phyloP scores from a whole-genome alignment of 1,140 invertebrate genomes.

The Micrasema longulum region DNA sequence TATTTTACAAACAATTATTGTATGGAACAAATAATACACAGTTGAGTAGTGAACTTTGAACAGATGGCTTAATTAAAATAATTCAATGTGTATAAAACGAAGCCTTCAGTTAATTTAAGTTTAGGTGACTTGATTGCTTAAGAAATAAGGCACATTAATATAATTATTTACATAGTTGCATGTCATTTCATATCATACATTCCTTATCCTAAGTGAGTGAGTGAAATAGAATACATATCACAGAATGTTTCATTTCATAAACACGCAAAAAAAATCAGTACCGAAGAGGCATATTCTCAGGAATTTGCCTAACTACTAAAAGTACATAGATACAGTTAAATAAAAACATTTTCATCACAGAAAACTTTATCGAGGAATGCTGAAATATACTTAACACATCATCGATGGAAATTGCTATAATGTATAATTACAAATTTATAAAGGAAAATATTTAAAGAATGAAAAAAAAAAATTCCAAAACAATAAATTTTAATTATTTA shows the following conservation, averaged over 20 bases:
- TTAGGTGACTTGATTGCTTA: conserved; percentile 14
- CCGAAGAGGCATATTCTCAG: conserved; percentile 10
- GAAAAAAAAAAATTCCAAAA: too few relatives aligned
- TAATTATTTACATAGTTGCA: conserved; percentile 37
- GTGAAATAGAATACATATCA: conserved; percentile 52
- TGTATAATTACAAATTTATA: too few relatives aligned
- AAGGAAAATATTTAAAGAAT: too few relatives aligned
- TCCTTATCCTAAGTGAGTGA: conserved; percentile 39
- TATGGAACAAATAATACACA: too few relatives aligned
- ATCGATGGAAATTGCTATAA: too few relatives aligned
- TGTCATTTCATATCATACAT: not conserved
- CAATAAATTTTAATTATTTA: too few relatives aligned
- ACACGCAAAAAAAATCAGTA: conserved; percentile 35
- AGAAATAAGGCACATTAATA: conserved; percentile 20
- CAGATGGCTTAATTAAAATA: too few relatives aligned
- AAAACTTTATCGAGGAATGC: conserved; percentile 26
- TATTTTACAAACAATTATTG: too few relatives aligned
- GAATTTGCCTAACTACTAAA: not conserved
- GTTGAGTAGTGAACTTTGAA: too few relatives aligned
- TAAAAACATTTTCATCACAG: conserved; percentile 25
- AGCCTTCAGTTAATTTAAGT: too few relatives aligned
- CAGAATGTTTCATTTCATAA: conserved; percentile 51
- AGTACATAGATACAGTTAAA: conserved; percentile 10
- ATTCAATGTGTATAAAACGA: too few relatives aligned
- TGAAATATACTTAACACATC: too few relatives aligned